Percentiles rank a stretch among this genome's conserved stretches.
Evolutionary conservation across 2,797 vertebrate genomes (phyloP).

Genomic region (Nyctibius grandis): DNA sequence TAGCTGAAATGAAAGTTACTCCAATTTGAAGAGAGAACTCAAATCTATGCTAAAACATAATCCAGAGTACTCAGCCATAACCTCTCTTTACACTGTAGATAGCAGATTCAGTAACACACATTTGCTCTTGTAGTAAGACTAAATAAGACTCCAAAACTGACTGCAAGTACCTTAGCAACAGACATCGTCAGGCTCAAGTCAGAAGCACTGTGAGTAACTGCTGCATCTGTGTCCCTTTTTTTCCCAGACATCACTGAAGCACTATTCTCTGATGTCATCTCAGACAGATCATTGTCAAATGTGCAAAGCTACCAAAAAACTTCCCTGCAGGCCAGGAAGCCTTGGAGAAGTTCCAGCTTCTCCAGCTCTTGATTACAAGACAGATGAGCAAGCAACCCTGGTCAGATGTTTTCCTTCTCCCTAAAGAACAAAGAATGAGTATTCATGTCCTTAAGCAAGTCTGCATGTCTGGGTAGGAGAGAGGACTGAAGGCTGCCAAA

Average conservation of each 20-base stretch:
- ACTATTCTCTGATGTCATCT: not conserved
- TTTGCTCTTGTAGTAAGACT: not conserved
- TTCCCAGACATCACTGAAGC: not conserved
- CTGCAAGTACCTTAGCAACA: not conserved
- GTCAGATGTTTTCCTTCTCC: not conserved
- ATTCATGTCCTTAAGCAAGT: fast-evolving
- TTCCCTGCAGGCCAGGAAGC: not conserved
- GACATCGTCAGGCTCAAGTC: too few relatives aligned
- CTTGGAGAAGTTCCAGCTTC: not conserved
- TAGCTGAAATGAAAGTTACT: not conserved
- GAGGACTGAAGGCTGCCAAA: not conserved
- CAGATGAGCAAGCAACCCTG: not conserved
- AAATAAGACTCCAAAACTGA: not conserved
- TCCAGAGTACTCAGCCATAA: not conserved
- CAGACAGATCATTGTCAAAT: not conserved
- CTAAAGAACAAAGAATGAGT: not conserved
- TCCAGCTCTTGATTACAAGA: not conserved
- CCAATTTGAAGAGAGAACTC: not conserved
- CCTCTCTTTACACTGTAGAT: not conserved
- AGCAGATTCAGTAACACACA: not conserved
- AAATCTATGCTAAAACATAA: not conserved
- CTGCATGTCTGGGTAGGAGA: not conserved
- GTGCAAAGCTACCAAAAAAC: not conserved
- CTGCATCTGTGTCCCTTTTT: not conserved
- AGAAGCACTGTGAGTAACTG: not conserved